These are phyloP conservation scores for Zaprionus lachaisei DNA, from an alignment of 1,140 invertebrate genomes.

Conservation along the genomic window DNA sequence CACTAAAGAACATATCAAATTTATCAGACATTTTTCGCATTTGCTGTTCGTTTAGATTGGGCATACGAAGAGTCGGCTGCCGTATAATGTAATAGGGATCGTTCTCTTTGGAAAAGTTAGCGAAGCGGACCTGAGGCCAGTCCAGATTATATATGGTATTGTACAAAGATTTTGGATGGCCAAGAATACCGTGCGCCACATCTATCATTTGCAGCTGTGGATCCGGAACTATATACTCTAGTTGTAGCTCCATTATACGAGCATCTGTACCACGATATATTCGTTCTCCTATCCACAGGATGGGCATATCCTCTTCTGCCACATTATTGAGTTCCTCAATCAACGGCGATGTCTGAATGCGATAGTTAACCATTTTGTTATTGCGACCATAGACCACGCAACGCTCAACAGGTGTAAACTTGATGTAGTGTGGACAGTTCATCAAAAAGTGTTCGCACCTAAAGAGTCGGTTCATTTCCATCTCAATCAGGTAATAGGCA, in stretches of 20 bases:
- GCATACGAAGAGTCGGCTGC: conserved; percentile 66
- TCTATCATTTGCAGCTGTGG: conserved; percentile 68
- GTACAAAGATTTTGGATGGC: conserved; percentile 68
- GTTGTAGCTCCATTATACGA: conserved; percentile 65
- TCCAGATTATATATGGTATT: conserved; percentile 70
- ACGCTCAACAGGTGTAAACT: conserved; percentile 54
- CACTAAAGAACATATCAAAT: conserved; percentile 52
- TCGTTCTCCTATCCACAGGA: conserved; percentile 75
- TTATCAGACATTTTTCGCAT: conserved; percentile 36
- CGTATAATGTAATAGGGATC: conserved; percentile 70
- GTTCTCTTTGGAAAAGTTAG: conserved; percentile 54
- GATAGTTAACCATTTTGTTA: conserved; percentile 68
- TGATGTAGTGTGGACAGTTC: conserved; percentile 38
- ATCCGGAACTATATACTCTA: conserved; percentile 73
- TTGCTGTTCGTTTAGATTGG: conserved; percentile 49
- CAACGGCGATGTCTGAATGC: conserved; percentile 65
- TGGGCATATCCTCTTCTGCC: conserved; percentile 58
- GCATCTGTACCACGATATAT: conserved; percentile 74
- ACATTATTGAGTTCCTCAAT: conserved; percentile 65
- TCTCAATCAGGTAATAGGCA: conserved; percentile 69
- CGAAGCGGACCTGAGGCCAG: conserved; percentile 59
- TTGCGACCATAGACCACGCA: conserved; percentile 66
- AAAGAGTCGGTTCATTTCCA: conserved; percentile 75
- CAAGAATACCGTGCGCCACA: conserved; percentile 70
- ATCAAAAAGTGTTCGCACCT: conserved; percentile 72